Evolutionary conservation across 2,888 invertebrate genomes (phyloP).

Genomic region (Portevinia maculata): DNA sequence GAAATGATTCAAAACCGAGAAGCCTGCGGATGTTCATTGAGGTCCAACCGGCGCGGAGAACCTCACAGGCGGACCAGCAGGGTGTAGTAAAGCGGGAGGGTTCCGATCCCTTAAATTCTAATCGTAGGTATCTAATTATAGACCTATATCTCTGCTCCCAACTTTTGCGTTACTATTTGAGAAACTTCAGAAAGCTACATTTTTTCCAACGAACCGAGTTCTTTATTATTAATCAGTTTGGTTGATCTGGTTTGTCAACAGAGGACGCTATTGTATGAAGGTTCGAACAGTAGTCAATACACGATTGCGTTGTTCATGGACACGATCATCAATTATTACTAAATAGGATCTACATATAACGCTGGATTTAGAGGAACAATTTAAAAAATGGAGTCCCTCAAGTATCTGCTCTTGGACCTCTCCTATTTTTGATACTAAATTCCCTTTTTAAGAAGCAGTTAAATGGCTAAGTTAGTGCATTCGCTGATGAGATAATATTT

Average conservation of each 20-base stretch:
- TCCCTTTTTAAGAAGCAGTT: neutral
- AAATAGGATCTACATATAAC: neutral
- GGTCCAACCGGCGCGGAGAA: too few species aligned
- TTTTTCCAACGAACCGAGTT: neutral
- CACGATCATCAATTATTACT: constrained; percentile 2
- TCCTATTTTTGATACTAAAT: neutral
- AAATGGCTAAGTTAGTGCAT: constrained; percentile 14
- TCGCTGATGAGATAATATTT: constrained; percentile 15
- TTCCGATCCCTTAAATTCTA: too few species aligned
- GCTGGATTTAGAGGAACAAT: constrained; percentile 5
- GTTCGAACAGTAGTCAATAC: neutral
- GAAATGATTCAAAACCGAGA: too few species aligned
- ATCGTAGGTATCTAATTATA: too few species aligned
- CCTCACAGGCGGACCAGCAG: too few species aligned
- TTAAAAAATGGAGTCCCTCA: neutral
- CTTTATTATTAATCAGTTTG: neutral
- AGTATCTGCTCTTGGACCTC: neutral
- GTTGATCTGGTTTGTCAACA: neutral
- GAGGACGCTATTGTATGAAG: neutral
- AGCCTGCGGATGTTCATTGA: too few species aligned
- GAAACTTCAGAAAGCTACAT: neutral
- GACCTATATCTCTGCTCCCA: too few species aligned
- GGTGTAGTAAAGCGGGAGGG: too few species aligned
- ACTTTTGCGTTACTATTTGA: too few species aligned
- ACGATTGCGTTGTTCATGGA: constrained; percentile 1